These are phyloP conservation scores for Chionis minor DNA, from an alignment of 2,113 vertebrate genomes.

Conservation along the genomic window DNA sequence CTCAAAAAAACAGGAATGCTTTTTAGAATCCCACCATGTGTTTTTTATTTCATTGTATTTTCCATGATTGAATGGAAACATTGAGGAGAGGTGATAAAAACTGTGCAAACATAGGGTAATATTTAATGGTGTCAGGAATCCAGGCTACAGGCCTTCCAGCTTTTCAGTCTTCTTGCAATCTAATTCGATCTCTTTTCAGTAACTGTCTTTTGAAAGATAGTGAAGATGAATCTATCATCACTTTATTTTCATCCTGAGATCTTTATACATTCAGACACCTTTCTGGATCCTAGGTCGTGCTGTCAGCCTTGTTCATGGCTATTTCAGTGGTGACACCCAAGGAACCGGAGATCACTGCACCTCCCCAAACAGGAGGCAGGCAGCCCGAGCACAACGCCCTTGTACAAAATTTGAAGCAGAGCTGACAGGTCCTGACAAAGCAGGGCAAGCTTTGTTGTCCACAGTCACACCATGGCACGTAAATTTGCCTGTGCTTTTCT, in stretches of 20 bases:
- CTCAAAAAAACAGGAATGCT: not conserved
- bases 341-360: not conserved
- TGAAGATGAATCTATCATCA: not conserved
- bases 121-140: not conserved
- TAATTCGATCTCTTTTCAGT: not conserved
- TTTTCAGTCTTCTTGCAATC: not conserved
- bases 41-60: slow-evolving; percentile 25
- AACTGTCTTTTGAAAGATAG: not conserved
- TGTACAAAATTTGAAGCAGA: not conserved
- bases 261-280: not conserved
- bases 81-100: slow-evolving; percentile 26
- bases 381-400: not conserved
- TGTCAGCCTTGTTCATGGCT: not conserved
- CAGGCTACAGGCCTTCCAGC: not conserved
- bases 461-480: not conserved
- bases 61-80: not conserved
- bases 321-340: not conserved
- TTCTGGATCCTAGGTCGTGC: not conserved
- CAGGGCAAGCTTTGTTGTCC: not conserved
- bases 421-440: not conserved
- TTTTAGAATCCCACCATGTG: not conserved
- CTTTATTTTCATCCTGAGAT: not conserved
- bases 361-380: not conserved
- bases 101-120: not conserved
- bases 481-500: not conserved